phyloP scores from a whole-genome alignment of 2,797 vertebrate species.

The Poeciliopsis paucimaculata region DNA sequence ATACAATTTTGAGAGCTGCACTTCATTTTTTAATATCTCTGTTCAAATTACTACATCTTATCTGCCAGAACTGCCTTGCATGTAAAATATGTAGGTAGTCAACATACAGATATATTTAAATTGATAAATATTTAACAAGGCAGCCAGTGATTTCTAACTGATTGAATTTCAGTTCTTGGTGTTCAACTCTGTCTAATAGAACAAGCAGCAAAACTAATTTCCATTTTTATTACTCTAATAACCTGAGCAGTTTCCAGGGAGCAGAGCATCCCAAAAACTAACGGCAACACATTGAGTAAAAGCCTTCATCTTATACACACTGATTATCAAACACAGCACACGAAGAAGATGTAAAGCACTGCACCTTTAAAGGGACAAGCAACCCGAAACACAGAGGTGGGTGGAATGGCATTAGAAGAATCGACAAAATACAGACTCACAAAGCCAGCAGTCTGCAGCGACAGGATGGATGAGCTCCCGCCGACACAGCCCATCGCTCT shows the following conservation, averaged over 20 bases:
- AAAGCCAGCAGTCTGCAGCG: slow-evolving; percentile 84
- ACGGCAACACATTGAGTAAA: background rate
- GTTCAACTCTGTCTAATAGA: background rate
- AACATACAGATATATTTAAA: background rate
- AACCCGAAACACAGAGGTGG: background rate
- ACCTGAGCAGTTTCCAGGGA: background rate
- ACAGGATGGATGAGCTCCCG: slow-evolving; percentile 79
- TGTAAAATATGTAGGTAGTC: background rate
- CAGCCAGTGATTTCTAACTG: background rate
- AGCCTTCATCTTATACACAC: background rate
- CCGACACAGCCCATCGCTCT: slow-evolving; percentile 85
- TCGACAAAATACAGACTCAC: slow-evolving; percentile 79
- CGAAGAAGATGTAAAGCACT: background rate
- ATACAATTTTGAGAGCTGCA: background rate
- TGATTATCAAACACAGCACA: background rate
- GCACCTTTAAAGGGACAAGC: slow-evolving; percentile 3
- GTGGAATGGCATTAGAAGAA: slow-evolving; percentile 1
- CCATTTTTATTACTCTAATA: no score
- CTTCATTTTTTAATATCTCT: background rate
- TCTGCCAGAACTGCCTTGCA: background rate
- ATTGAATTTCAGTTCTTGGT: background rate
- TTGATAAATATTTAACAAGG: background rate
- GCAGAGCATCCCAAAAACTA: background rate
- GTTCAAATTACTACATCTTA: background rate
- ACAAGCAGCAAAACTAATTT: background rate